Percentiles rank a stretch among this genome's conserved stretches.
phyloP scores from a whole-genome alignment of 2,888 invertebrate species.

The Cerceris rybyensis region DNA sequence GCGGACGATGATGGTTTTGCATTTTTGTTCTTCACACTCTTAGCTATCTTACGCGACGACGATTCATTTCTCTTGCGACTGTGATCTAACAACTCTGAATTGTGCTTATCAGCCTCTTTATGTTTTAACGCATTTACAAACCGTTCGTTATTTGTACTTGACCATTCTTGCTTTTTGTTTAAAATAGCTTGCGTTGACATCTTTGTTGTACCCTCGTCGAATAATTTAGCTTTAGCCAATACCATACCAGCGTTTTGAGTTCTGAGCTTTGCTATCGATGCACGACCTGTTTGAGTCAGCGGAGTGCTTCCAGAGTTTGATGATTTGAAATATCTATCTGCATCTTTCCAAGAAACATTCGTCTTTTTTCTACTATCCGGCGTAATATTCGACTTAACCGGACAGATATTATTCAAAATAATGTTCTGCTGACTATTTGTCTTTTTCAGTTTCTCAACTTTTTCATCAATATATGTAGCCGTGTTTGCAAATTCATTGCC shows the following conservation, averaged over 20 bases:
- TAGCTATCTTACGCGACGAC: constrained; percentile 32
- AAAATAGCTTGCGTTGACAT: not conserved
- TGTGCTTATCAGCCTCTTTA: constrained; percentile 1
- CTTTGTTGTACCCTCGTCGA: constrained; percentile 83
- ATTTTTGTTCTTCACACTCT: constrained; percentile 32
- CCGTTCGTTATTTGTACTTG: constrained; percentile 16
- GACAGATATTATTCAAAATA: constrained; percentile 29
- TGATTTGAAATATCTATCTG: constrained; percentile 84
- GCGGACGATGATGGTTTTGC: constrained; percentile 12
- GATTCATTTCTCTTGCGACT: constrained; percentile 21
- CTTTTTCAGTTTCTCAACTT: constrained; percentile 75
- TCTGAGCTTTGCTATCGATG: constrained; percentile 88
- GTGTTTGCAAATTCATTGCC: constrained; percentile 73
- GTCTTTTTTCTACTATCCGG: constrained; percentile 59
- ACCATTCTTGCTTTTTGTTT: constrained; percentile 33
- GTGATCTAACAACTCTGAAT: constrained; percentile 3
- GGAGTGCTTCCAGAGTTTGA: constrained; percentile 64
- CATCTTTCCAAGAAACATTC: constrained; percentile 83
- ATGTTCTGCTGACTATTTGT: constrained; percentile 72
- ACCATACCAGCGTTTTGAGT: constrained; percentile 92
- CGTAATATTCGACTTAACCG: constrained; percentile 13
- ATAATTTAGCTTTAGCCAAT: constrained; percentile 89
- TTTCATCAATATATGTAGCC: constrained; percentile 72
- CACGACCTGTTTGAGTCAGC: constrained; percentile 84
- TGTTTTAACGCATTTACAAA: constrained; percentile 21